A percentile compares a stretch with the other conserved stretches of the same genome.
These are phyloP conservation scores for Leptopilina myrica DNA, from an alignment of 2,888 invertebrate genomes.

Conservation along the genomic window DNA sequence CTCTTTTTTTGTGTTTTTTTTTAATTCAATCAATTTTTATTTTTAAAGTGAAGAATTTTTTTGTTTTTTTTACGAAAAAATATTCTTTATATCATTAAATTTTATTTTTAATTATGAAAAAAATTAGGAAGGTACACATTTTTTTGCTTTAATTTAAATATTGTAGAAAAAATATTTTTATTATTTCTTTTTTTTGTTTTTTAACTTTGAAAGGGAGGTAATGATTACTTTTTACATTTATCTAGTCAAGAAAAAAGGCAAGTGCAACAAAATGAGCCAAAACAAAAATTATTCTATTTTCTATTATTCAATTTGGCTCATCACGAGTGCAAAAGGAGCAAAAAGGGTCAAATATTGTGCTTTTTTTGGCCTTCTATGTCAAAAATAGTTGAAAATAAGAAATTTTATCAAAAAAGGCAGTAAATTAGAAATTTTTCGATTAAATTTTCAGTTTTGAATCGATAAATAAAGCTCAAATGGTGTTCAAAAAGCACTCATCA, in stretches of 20 bases:
- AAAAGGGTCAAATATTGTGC: conserved; percentile 20
- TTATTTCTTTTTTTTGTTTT: conserved; percentile 48
- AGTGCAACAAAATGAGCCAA: conserved; percentile 22
- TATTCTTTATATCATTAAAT: too few species aligned
- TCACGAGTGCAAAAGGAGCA: conserved; percentile 19
- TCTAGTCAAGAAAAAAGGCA: conserved; percentile 13
- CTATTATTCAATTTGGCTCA: neutral
- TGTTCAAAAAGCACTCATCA: neutral
- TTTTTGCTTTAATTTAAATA: neutral
- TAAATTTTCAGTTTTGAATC: too few species aligned
- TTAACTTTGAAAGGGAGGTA: neutral
- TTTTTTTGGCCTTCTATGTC: conserved; percentile 18
- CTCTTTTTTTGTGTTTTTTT: too few species aligned
- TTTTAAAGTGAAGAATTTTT: too few species aligned
- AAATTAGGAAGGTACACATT: neutral
- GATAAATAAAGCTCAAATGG: neutral
- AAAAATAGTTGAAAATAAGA: neutral
- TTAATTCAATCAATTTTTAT: too few species aligned
- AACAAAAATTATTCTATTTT: neutral
- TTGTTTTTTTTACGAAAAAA: too few species aligned
- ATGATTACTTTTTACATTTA: conserved; percentile 21
- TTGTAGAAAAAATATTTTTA: too few species aligned
- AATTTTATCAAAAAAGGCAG: neutral
- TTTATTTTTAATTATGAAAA: too few species aligned
- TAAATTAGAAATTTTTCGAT: neutral